These are phyloP conservation scores for Tribolium castaneum DNA, from an alignment of 1,140 invertebrate genomes.

Conservation along the genomic window DNA sequence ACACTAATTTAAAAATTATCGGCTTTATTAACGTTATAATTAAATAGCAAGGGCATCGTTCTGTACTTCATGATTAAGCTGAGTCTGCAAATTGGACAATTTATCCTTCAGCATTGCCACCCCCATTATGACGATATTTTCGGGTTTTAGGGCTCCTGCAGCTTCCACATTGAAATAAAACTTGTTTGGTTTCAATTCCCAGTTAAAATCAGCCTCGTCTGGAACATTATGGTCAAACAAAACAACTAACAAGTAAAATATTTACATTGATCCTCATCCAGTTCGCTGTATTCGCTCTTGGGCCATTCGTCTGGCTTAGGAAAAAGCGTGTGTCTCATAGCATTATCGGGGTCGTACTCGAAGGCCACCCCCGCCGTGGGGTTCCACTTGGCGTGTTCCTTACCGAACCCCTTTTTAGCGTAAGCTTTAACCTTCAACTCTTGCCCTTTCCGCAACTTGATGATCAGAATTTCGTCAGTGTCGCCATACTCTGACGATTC, in stretches of 20 bases:
- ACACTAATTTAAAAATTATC: too few species aligned
- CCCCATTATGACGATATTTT: slow-evolving; percentile 97
- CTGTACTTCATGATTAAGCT: slow-evolving; percentile 88
- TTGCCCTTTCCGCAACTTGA: slow-evolving; percentile 97
- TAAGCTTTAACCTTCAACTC: slow-evolving; percentile 96
- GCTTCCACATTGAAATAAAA: slow-evolving; percentile 98
- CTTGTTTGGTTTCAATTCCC: slow-evolving; percentile 95
- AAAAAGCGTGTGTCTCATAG: slow-evolving; percentile 94
- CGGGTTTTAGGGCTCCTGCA: slow-evolving; percentile 91
- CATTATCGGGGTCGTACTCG: slow-evolving; percentile 99
- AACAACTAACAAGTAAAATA: slow-evolving; percentile 48
- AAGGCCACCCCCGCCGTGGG: slow-evolving; percentile 98
- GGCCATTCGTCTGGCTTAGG: slow-evolving; percentile 99
- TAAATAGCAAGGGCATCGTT: slow-evolving; percentile 83
- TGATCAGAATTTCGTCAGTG: slow-evolving; percentile 96
- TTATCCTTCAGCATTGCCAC: slow-evolving; percentile 95
- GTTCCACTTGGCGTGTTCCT: slow-evolving; percentile 99
- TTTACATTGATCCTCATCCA: slow-evolving; percentile 92
- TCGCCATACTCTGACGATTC: slow-evolving; percentile 94
- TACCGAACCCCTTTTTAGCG: slow-evolving; percentile 97
- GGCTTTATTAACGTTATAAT: slow-evolving; percentile 2
- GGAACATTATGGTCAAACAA: slow-evolving; percentile 60
- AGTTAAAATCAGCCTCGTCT: slow-evolving; percentile 93
- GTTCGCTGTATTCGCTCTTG: slow-evolving; percentile 95
- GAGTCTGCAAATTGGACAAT: slow-evolving; percentile 93